phyloP scores from a whole-genome alignment of 2,888 invertebrate species.

The Rhaphigaster nebulosa region DNA sequence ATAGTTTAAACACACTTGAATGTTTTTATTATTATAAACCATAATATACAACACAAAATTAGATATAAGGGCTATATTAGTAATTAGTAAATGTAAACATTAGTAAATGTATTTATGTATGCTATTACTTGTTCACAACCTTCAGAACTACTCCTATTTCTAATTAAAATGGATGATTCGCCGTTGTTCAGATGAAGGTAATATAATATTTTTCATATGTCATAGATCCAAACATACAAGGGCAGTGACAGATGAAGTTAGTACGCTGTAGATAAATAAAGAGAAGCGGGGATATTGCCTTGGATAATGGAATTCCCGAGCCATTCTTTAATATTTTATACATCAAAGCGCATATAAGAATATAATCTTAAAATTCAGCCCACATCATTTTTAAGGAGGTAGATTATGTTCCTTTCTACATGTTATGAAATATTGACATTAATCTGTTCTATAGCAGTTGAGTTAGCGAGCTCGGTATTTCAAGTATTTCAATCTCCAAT shows the following conservation, averaged over 20 bases:
- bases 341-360: background rate
- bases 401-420: background rate
- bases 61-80: too few species aligned
- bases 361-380: background rate
- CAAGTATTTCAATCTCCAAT: too few species aligned
- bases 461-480: too few species aligned
- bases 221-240: background rate
- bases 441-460: background rate
- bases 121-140: too few species aligned
- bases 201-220: background rate
- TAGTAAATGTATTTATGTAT: too few species aligned
- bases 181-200: too few species aligned
- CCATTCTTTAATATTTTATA: background rate
- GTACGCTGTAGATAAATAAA: background rate
- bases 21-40: too few species aligned
- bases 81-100: too few species aligned
- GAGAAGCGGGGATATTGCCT: background rate
- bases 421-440: background rate
- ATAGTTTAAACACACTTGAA: too few species aligned
- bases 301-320: conserved; percentile 12
- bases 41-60: too few species aligned
- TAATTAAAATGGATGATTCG: too few species aligned
- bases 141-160: too few species aligned
- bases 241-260: background rate
- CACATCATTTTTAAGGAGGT: background rate